Evolutionary conservation across 2,113 vertebrate genomes (phyloP), one percentile per base, ranked within the genome.

Genomic region (Thamnaconus septentrionalis): DNA sequence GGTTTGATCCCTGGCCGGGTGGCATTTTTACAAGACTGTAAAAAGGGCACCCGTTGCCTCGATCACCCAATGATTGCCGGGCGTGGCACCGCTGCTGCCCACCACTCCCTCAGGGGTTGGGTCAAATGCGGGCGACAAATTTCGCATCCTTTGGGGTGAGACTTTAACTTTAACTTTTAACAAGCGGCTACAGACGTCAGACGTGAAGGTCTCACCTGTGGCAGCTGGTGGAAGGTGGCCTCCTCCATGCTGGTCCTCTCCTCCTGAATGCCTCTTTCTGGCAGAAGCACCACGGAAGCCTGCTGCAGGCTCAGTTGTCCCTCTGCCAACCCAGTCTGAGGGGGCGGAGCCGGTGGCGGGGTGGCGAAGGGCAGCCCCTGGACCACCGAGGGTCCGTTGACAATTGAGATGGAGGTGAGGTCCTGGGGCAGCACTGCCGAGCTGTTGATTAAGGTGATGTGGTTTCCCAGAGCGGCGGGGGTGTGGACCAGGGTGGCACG

Each of bases 381-480:
- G 18, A 90, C 87, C 51, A 93, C 64, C 0, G 90, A 80, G 8
- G 88, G 86, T 6, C 86, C 83, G 7, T 92, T 92, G 3, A 92
- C 77, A 0, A 92, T 91, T 0, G 91, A 92, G 80, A 91, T 90
- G 72, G 91, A 89, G 6, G 90, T 83, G 76, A 93, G 85, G 55
- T 88, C 86, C 0, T 73, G 69, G 11, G 81, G 74, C 0, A 87
- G 80, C 68, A 87, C 70, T 75, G 76, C 84, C 4, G 84, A 85
- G 56, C 89, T 90, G 81, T 92, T 91, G 74, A 91, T 91, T 82
- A 91, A 62, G 10, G 90, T 91, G n/a, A 91, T 91, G 85, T 90
- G 91, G 85, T 91, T 91, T 56, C 85, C 87, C 5, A 91, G 83
- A 31, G 18, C 18, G 18, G 87, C 90, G 4, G 89, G 82, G 50